Evolutionary conservation across 2,888 invertebrate species (phyloP).

Genomic region (Drosophila diplacantha): DNA sequence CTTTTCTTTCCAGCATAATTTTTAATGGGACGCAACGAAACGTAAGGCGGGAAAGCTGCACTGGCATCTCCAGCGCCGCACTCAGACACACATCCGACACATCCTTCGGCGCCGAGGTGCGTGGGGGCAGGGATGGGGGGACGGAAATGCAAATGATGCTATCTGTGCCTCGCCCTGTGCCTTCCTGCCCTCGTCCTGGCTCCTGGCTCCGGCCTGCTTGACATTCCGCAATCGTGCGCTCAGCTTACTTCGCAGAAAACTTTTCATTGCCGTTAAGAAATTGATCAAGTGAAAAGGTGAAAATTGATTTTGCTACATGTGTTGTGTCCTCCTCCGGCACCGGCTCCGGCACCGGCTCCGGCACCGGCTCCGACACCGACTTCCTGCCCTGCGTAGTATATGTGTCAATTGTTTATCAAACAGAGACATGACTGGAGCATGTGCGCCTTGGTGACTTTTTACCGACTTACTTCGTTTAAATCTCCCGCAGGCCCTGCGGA

Average conservation of each 20-base stretch:
- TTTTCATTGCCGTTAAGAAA: slow-evolving; percentile 71
- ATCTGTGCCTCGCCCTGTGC: slow-evolving; percentile 47
- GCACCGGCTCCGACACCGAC: not conserved
- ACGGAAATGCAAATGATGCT: slow-evolving; percentile 66
- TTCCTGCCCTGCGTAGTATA: slow-evolving; percentile 16
- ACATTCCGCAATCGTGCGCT: slow-evolving; percentile 55
- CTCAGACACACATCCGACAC: slow-evolving; percentile 3
- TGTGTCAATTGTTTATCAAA: slow-evolving; percentile 62
- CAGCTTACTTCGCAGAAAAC: slow-evolving; percentile 52
- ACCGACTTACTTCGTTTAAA: slow-evolving; percentile 54
- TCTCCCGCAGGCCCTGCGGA: slow-evolving; percentile 21
- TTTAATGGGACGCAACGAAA: slow-evolving; percentile 73
- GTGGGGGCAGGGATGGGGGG: slow-evolving; percentile 18
- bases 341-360: too few species aligned
- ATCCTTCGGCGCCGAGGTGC: slow-evolving; percentile 58
- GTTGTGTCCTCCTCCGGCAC: slow-evolving; percentile 38
- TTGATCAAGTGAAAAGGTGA: slow-evolving; percentile 73
- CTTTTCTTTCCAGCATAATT: slow-evolving; percentile 61
- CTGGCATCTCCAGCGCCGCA: slow-evolving; percentile 6
- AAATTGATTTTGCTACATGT: slow-evolving; percentile 72
- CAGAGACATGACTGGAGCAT: slow-evolving; percentile 29
- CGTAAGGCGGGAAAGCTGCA: slow-evolving; percentile 71
- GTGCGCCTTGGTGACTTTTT: slow-evolving; percentile 53
- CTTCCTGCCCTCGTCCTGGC: slow-evolving; percentile 2
- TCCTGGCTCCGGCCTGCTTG: slow-evolving; percentile 41